Percentiles rank a stretch among this genome's conserved stretches.
Conservation (phyloP, 2,797 vertebrate species). For the Botia kubotai region DNA sequence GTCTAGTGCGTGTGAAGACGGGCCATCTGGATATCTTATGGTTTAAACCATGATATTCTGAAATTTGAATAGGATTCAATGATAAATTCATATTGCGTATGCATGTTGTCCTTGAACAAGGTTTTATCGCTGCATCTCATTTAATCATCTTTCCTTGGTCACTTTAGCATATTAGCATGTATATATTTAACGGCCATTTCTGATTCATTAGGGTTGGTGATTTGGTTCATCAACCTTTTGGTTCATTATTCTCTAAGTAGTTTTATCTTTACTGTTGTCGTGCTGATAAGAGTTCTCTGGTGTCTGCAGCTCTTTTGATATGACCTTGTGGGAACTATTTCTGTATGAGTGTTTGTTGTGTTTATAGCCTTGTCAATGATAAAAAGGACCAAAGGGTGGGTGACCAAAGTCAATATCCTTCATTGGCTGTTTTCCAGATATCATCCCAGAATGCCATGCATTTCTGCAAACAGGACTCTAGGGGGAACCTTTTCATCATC, state of each 20-base stretch:
- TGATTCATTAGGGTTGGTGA: not conserved
- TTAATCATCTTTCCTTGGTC: not conserved
- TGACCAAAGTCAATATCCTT: slow-evolving; percentile 18
- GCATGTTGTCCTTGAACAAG: slow-evolving; percentile 40
- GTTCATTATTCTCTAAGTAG: not conserved
- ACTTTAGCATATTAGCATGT: slow-evolving; percentile 5
- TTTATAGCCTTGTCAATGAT: slow-evolving; percentile 56
- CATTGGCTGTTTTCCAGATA: not conserved
- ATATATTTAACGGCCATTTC: not conserved
- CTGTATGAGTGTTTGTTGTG: slow-evolving; percentile 54
- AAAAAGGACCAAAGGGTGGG: slow-evolving; percentile 23
- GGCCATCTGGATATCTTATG: slow-evolving; percentile 39
- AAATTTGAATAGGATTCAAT: slow-evolving; percentile 39
- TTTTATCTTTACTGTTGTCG: slow-evolving; percentile 23
- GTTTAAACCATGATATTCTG: slow-evolving; percentile 41
- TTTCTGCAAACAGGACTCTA: slow-evolving; percentile 2
- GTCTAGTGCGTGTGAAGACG: slow-evolving; percentile 18
- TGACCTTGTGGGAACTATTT: slow-evolving; percentile 60
- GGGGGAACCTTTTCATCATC: not conserved
- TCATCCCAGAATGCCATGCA: not conserved
- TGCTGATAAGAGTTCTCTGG: slow-evolving; percentile 39
- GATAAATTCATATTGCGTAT: slow-evolving; percentile 18
- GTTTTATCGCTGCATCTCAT: slow-evolving; percentile 15
- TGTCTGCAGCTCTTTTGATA: slow-evolving; percentile 31
- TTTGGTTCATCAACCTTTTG: not conserved